A percentile compares a stretch with the other conserved stretches of the same genome.
phyloP scores from a whole-genome alignment of 2,888 invertebrate species.

The Hypsopygia costalis region DNA sequence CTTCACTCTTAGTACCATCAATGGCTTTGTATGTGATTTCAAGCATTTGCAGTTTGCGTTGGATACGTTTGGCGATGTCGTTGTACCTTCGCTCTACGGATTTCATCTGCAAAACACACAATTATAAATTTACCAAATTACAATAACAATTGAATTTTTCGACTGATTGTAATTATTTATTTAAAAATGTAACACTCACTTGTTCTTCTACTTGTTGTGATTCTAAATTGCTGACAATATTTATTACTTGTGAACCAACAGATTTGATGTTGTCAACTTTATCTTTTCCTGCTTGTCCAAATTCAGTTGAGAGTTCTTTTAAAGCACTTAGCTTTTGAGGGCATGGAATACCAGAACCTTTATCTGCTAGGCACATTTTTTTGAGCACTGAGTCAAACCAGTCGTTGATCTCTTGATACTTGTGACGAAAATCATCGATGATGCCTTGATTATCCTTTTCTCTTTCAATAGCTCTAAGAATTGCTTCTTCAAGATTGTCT shows the following conservation, averaged over 20 bases:
- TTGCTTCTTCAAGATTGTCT: conserved; percentile 84
- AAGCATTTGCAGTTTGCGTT: conserved; percentile 90
- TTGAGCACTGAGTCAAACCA: conserved; percentile 91
- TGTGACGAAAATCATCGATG: conserved; percentile 88
- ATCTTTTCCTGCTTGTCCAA: conserved; percentile 85
- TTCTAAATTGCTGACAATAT: conserved; percentile 92
- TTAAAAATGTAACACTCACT: conserved; percentile 44
- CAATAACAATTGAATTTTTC: not conserved
- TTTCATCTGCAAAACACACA: conserved; percentile 80
- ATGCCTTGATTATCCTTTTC: conserved; percentile 88
- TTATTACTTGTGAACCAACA: conserved; percentile 86
- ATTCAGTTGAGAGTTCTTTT: conserved; percentile 86
- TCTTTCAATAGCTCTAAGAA: conserved; percentile 86
- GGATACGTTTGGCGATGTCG: conserved; percentile 91
- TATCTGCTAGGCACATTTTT: conserved; percentile 90
- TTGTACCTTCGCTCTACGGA: conserved; percentile 91
- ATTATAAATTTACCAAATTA: conserved; percentile 1
- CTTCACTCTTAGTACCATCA: conserved; percentile 89
- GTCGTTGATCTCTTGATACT: conserved; percentile 87
- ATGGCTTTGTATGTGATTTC: conserved; percentile 92
- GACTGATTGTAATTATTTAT: not conserved
- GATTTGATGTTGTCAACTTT: conserved; percentile 86
- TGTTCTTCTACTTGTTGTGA: conserved; percentile 95
- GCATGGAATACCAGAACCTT: conserved; percentile 90
- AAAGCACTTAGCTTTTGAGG: conserved; percentile 88